A percentile compares a stretch with the other conserved stretches of the same genome.
Conservation (phyloP, 1,140 invertebrate genomes). For the Lordiphosa stackelbergi region DNA sequence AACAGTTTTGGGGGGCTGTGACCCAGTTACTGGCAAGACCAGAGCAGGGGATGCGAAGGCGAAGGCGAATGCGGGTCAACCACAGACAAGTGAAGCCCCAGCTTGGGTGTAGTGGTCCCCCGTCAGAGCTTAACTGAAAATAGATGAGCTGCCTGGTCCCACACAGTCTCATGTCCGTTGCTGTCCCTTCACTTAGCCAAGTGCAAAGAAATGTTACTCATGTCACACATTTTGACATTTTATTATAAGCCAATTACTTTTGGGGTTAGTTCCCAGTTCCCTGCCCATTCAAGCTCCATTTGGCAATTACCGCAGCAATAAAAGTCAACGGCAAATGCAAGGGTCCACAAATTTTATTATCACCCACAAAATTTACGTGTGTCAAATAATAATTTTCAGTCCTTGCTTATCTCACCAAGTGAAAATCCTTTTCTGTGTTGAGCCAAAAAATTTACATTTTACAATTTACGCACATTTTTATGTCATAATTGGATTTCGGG, state of each 20-base stretch:
- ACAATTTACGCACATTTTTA: slow-evolving; percentile 62
- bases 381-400: slow-evolving; percentile 68
- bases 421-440: slow-evolving; percentile 45
- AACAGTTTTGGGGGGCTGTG: slow-evolving; percentile 22
- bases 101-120: slow-evolving; percentile 33
- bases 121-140: slow-evolving; percentile 57
- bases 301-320: slow-evolving; percentile 74
- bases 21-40: slow-evolving; percentile 39
- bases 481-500: slow-evolving; percentile 70
- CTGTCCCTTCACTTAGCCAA: slow-evolving; percentile 20
- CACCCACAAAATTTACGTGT: slow-evolving; percentile 62
- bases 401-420: slow-evolving; percentile 49
- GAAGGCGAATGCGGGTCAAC: slow-evolving; percentile 59
- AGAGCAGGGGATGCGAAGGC: slow-evolving; percentile 1
- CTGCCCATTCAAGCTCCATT: slow-evolving; percentile 65
- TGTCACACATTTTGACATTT: slow-evolving; percentile 53
- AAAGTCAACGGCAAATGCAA: slow-evolving; percentile 66
- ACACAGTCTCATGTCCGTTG: slow-evolving; percentile 42
- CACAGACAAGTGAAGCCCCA: slow-evolving; percentile 33
- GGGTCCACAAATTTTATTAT: slow-evolving; percentile 44
- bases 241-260: slow-evolving; percentile 70
- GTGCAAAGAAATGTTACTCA: slow-evolving; percentile 20
- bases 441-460: slow-evolving; percentile 67
- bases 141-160: slow-evolving; percentile 54
- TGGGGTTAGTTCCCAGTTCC: slow-evolving; percentile 20